Base-by-base conservation (phyloP, 2,888 invertebrate genomes). In the Netelia inedita region DNA sequence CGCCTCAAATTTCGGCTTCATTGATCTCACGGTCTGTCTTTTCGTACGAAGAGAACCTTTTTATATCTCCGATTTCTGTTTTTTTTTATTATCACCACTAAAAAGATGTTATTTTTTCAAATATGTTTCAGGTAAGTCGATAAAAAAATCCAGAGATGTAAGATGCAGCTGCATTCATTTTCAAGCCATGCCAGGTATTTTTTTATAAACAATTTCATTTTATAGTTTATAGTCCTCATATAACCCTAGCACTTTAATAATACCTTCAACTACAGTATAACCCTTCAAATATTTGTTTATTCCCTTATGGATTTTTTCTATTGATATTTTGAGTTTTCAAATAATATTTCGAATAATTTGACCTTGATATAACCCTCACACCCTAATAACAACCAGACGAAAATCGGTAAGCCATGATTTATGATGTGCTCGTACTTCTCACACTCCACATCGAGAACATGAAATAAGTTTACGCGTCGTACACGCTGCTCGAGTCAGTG, bases 51-150 rank as follows among this genome's bases (percentile, higher is more conserved):
- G 43, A 14, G 14, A 46, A 46, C 46, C 1, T 46, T 46, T 19
- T 11, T 14, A 0, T 28, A 59, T 59, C 55, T 41, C 6, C 53
- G 66, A 55, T 80, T 50, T 53, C 78, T 50, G 46, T 59, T 69
- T 79, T 66, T 76, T 59, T 74, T 88, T 82, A 88, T 86, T 84
- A 69, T 19, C 41, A 11, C n/a, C 65, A 19, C 35, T 69, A 28
- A 50, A 35, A 65, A 10, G 16, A 71, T 50, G n/a, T 3, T 35
- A 28, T 74, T 74, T 75, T 46, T 68, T 72, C 23, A 59, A 35
- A 35, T 69, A 41, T 88, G 89, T 92, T 91, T 61, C 89, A 90
- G 91, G 91, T 91, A 89, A 91, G 91, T 89, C 82, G 57, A 74
- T 19, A 43, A 10, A 61, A 23, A 14, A 23, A 23, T 76, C 28